Evolutionary conservation across 2,888 invertebrate genomes (phyloP).

Genomic region (Cheilosia scutellata): DNA sequence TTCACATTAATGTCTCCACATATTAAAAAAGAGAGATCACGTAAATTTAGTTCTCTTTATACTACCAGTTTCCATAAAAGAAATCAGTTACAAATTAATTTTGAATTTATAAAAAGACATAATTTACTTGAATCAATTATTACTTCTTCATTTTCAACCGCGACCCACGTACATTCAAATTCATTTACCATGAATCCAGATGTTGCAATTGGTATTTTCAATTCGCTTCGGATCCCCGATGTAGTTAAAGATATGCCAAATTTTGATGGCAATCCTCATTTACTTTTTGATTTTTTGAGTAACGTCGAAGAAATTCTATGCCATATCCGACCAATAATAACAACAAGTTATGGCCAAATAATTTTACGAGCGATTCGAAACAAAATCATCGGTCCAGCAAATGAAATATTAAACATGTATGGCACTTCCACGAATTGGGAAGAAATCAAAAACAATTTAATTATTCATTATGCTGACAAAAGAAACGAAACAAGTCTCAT

Average conservation of each 20-base stretch:
- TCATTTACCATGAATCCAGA: neutral
- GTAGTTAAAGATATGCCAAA: neutral
- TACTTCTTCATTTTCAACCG: neutral
- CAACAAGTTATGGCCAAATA: neutral
- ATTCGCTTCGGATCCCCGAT: neutral
- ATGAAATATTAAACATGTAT: conserved; percentile 59
- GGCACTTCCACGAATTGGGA: conserved; percentile 46
- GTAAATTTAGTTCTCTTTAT: neutral
- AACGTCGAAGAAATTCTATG: neutral
- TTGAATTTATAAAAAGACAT: neutral
- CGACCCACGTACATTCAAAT: neutral
- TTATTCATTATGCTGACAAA: conserved; percentile 42
- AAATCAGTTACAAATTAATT: neutral
- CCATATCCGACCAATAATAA: neutral
- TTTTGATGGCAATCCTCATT: neutral
- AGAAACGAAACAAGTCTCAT: conserved; percentile 33
- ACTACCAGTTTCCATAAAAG: neutral
- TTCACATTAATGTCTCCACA: neutral
- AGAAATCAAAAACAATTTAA: conserved; percentile 23
- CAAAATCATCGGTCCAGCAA: conserved; percentile 58
- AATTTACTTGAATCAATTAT: neutral
- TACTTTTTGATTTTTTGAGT: neutral
- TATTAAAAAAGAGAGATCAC: neutral
- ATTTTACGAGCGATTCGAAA: conserved; percentile 53
- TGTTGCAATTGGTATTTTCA: neutral